A percentile compares a stretch with the other conserved stretches of the same genome.
Evolutionary conservation across 2,888 invertebrate species (phyloP).

Genomic region (Orthonychiurus folsomi): DNA sequence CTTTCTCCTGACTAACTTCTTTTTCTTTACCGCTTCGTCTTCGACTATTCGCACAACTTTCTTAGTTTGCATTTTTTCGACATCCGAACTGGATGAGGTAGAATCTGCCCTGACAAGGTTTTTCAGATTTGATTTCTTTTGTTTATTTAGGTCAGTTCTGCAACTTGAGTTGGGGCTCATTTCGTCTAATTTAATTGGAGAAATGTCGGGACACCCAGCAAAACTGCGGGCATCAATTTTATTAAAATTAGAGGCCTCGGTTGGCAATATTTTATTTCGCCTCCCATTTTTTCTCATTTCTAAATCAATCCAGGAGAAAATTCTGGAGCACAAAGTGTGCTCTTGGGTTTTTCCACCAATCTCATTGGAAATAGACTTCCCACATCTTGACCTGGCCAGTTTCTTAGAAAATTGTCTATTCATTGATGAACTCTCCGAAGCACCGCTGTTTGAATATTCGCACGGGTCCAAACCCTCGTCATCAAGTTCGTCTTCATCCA

Average conservation of each 20-base stretch:
- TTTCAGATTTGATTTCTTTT: conserved; percentile 5
- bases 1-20: conserved; percentile 11
- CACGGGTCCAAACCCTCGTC: not conserved
- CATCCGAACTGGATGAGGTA: conserved; percentile 1
- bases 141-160: not conserved
- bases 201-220: not conserved
- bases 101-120: no score
- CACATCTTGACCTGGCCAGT: not conserved
- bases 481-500: not conserved
- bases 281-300: conserved; percentile 30
- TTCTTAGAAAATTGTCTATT: not conserved
- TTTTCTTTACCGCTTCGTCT: conserved; percentile 11
- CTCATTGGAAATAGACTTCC: not conserved
- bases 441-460: not conserved
- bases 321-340: conserved; percentile 31
- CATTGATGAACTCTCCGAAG: conserved; percentile 3
- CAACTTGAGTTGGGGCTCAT: not conserved
- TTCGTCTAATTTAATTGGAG: not conserved
- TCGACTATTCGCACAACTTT: conserved; percentile 16
- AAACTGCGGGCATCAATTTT: not conserved
- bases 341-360: not conserved
- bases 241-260: not conserved
- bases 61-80: conserved; percentile 4
- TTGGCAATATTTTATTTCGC: not conserved
- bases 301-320: conserved; percentile 38